A percentile compares a stretch with the other conserved stretches of the same genome.
phyloP scores from a whole-genome alignment of 2,888 invertebrate genomes.

The Diploptera punctata region DNA sequence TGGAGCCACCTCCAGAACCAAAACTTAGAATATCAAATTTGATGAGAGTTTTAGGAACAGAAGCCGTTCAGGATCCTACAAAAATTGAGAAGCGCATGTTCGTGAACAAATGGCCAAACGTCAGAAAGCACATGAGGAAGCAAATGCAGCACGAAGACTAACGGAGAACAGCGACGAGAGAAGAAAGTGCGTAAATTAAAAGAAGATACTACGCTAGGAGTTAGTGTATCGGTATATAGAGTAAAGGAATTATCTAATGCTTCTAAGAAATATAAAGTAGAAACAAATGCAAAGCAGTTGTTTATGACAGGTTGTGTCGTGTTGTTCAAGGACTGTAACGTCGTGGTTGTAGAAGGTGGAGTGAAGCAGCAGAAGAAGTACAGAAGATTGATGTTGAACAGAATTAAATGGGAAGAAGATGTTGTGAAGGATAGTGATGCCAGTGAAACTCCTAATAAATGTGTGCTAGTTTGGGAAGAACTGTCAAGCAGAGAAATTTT shows the following conservation, averaged over 20 bases:
- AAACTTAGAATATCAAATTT: slow-evolving; percentile 94
- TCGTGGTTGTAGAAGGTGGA: slow-evolving; percentile 97
- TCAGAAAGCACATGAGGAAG: slow-evolving; percentile 92
- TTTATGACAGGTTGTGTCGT: slow-evolving; percentile 96
- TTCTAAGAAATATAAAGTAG: slow-evolving; percentile 96
- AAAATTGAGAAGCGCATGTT: slow-evolving; percentile 98
- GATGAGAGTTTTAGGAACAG: slow-evolving; percentile 97
- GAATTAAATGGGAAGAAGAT: slow-evolving; percentile 98
- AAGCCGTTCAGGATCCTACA: slow-evolving; percentile 97
- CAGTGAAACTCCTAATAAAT: slow-evolving; percentile 81
- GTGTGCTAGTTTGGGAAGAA: slow-evolving; percentile 94
- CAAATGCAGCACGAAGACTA: slow-evolving; percentile 91
- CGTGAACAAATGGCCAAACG: slow-evolving; percentile 97
- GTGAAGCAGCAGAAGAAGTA: slow-evolving; percentile 96
- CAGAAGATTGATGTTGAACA: slow-evolving; percentile 86
- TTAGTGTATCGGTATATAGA: slow-evolving; percentile 90
- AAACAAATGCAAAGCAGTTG: slow-evolving; percentile 95
- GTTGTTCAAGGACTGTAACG: slow-evolving; percentile 94
- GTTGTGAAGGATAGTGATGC: slow-evolving; percentile 81
- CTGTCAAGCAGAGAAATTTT: slow-evolving; percentile 85
- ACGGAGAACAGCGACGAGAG: slow-evolving; percentile 95
- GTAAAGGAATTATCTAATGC: slow-evolving; percentile 87
- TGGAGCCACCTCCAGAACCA: slow-evolving; percentile 96
- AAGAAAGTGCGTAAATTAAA: slow-evolving; percentile 84
- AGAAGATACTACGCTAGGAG: slow-evolving; percentile 91